Base-by-base conservation (phyloP, 1,140 invertebrate genomes). In the Apis dorsata region DNA sequence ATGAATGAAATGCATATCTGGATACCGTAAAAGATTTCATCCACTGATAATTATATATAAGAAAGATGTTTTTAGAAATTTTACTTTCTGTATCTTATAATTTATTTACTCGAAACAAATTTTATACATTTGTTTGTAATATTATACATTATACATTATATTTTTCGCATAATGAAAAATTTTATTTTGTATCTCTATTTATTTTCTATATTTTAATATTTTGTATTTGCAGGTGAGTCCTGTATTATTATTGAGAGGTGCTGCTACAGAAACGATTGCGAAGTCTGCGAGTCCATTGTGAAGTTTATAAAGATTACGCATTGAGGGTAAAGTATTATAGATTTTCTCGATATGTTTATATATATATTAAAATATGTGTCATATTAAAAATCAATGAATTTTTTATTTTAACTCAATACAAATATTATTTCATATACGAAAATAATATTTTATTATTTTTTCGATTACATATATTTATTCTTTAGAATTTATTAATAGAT, bases 201-300 rank as follows among this genome's bases (percentile, higher is more conserved):
- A 44, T 44, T 44, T 44, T 44, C 5, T 5, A 44, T 44, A 44
- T 44, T 44, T 44, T 44, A 44, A 44, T 44, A 44, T 68, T 34
- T 82, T 17, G 79, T 62, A 28, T 88, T 88, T 34, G 74, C 72
- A 88, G 87, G 87, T 88, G 79, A 88, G 87, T 88, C 55, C 62
- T 51, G 65, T 75, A 57, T n/a, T 87, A 74, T 68, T 44, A 62
- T 65, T 53, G 59, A 79, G 60, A 44, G 55, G 60, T n/a, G 34
- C 34, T 24, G 28, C 81, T 63, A 63, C 70, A 63, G 34, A 75
- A 60, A 77, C 59, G 63, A 66, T 87, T n/a, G n/a, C n/a, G n/a
- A 86, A 87, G 63, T 87, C 65, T 77, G 24, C 24, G n/a, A 83
- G 62, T 8, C 24, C 55, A 49, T 63, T 68, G 51, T 34, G 28